Percentiles rank a stretch among this genome's conserved stretches.
Evolutionary conservation across 2,888 invertebrate genomes (phyloP).

Genomic region (Caenorhabditis virilis): DNA sequence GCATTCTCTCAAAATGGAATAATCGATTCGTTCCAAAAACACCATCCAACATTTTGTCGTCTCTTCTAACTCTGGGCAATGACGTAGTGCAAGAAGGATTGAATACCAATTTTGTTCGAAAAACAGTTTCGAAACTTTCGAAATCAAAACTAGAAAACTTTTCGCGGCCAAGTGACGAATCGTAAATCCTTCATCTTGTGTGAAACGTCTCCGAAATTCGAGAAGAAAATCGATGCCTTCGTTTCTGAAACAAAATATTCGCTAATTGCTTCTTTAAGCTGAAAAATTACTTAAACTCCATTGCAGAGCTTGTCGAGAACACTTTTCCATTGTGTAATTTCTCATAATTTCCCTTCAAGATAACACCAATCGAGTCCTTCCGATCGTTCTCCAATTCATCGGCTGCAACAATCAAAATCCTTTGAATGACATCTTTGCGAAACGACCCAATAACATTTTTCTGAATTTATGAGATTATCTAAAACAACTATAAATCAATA

Average conservation of each 20-base stretch:
- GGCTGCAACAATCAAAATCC: conserved; percentile 10
- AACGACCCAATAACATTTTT: background rate
- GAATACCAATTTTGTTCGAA: conserved; percentile 22
- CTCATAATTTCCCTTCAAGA: conserved; percentile 20
- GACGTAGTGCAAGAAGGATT: conserved; percentile 14
- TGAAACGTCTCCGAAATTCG: conserved; percentile 13
- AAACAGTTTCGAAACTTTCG: conserved; percentile 13
- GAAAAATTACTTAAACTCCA: conserved; percentile 6
- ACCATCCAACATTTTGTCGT: conserved; percentile 11
- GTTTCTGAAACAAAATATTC: conserved; percentile 1
- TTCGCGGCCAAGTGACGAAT: conserved; percentile 2
- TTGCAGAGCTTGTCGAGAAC: conserved; percentile 15
- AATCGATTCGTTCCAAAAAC: conserved; percentile 12
- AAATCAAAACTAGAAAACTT: conserved; percentile 10
- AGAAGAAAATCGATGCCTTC: conserved; percentile 24
- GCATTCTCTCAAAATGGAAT: conserved; percentile 5
- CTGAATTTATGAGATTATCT: background rate
- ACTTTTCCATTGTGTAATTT: conserved; percentile 15
- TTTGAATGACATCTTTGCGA: conserved; percentile 18
- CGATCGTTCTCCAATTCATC: background rate
- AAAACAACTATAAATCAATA: background rate
- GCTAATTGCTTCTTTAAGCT: background rate
- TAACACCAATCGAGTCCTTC: background rate
- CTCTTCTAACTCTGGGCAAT: conserved; percentile 4
- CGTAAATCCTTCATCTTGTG: conserved; percentile 8